These are phyloP conservation scores for Drosophila mayri DNA, from an alignment of 1,140 invertebrate species.

Conservation along the genomic window DNA sequence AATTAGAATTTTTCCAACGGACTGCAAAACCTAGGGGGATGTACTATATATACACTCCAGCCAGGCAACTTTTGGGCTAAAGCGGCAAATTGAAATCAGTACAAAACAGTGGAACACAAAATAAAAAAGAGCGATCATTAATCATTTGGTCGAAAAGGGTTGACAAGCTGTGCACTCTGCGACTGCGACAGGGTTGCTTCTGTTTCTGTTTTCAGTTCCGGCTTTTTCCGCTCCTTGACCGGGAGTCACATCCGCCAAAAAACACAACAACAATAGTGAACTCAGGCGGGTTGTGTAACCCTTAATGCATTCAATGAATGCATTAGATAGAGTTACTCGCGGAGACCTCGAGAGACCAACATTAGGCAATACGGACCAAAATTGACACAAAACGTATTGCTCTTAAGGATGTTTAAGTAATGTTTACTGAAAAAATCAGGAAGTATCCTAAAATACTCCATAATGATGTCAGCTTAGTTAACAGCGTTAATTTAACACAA, in stretches of 20 bases:
- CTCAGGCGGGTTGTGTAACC: conserved; percentile 25
- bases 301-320: conserved; percentile 45
- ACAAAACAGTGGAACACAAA: conserved; percentile 58
- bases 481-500: neutral
- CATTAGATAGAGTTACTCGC: conserved; percentile 2
- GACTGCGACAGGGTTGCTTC: conserved; percentile 30
- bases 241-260: conserved; percentile 45
- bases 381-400: conserved; percentile 3
- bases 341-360: neutral
- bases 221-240: conserved; percentile 46
- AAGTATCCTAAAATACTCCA: too few relatives aligned
- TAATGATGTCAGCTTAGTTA: neutral
- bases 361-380: conserved; percentile 16
- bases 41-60: conserved; percentile 20
- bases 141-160: conserved; percentile 74
- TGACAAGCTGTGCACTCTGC: conserved; percentile 66
- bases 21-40: conserved; percentile 25
- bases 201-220: conserved; percentile 16
- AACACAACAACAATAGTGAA: neutral
- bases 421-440: neutral
- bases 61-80: conserved; percentile 21
- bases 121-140: conserved; percentile 71
- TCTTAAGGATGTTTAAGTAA: neutral
- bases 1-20: conserved; percentile 79
- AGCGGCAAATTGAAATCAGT: conserved; percentile 76